These are phyloP conservation scores for Pachycephala philippinensis DNA, from an alignment of 2,113 vertebrate genomes.

Conservation along the genomic window DNA sequence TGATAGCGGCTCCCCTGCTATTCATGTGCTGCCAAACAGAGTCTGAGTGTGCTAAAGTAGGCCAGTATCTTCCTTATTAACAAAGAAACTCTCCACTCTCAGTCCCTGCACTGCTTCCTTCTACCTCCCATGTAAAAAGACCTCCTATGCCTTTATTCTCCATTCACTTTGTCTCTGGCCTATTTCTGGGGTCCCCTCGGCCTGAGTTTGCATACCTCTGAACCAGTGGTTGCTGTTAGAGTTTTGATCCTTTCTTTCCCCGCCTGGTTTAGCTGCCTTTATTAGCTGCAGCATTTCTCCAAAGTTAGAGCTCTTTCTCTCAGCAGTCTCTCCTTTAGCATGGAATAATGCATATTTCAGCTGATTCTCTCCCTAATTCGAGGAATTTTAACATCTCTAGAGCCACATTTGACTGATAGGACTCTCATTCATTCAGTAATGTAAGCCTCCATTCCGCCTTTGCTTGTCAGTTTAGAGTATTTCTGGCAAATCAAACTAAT, in stretches of 20 bases:
- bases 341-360: neutral
- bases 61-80: neutral
- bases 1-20: neutral
- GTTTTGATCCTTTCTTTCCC: conserved; percentile 4
- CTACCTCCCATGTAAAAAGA: neutral
- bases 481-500: neutral
- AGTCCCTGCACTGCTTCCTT: neutral
- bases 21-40: neutral
- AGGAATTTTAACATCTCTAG: neutral
- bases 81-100: neutral
- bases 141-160: neutral
- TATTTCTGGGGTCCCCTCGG: conserved; percentile 16
- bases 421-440: neutral
- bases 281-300: neutral
- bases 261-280: neutral
- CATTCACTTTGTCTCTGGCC: neutral
- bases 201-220: neutral
- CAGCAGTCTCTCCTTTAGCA: neutral
- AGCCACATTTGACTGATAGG: neutral
- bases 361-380: neutral
- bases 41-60: neutral
- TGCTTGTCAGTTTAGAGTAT: neutral
- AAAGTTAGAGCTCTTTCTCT: neutral
- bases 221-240: neutral
- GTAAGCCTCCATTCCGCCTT: neutral